Percentiles rank a stretch among this genome's conserved stretches.
phyloP scores from a whole-genome alignment of 2,888 invertebrate species.

The Mesoligia furuncula region DNA sequence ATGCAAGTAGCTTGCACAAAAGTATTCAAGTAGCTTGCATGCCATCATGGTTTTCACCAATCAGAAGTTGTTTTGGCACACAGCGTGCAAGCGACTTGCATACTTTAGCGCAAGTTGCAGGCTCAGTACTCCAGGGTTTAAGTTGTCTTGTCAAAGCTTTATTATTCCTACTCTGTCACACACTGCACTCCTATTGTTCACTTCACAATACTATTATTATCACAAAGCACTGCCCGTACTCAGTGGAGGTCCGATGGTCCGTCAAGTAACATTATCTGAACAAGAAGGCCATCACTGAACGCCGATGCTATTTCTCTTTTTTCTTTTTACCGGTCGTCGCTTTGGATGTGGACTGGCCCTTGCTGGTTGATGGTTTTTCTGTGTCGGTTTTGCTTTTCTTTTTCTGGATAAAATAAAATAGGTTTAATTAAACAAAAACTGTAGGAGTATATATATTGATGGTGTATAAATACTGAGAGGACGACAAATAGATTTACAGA shows the following conservation, averaged over 20 bases:
- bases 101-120: too few species aligned
- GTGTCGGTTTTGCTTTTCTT: slow-evolving; percentile 76
- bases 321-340: slow-evolving; percentile 65
- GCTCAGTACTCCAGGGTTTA: background rate
- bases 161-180: slow-evolving; percentile 3
- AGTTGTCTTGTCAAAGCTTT: background rate
- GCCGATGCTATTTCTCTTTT: slow-evolving; percentile 73
- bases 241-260: slow-evolving; percentile 41
- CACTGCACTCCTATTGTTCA: slow-evolving; percentile 9
- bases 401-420: slow-evolving; percentile 71
- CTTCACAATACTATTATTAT: slow-evolving; percentile 43
- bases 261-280: slow-evolving; percentile 59
- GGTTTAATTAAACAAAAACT: background rate
- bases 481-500: background rate
- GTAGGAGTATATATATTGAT: too few species aligned
- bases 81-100: background rate
- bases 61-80: background rate
- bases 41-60: background rate
- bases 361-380: slow-evolving; percentile 76
- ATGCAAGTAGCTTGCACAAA: background rate
- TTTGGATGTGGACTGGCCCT: slow-evolving; percentile 67
- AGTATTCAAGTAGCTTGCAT: background rate
- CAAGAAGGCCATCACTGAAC: slow-evolving; percentile 67
- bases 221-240: slow-evolving; percentile 45
- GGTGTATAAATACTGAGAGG: background rate